Conservation (phyloP, 2,113 vertebrate genomes). For the Cyanoderma ruficeps region DNA sequence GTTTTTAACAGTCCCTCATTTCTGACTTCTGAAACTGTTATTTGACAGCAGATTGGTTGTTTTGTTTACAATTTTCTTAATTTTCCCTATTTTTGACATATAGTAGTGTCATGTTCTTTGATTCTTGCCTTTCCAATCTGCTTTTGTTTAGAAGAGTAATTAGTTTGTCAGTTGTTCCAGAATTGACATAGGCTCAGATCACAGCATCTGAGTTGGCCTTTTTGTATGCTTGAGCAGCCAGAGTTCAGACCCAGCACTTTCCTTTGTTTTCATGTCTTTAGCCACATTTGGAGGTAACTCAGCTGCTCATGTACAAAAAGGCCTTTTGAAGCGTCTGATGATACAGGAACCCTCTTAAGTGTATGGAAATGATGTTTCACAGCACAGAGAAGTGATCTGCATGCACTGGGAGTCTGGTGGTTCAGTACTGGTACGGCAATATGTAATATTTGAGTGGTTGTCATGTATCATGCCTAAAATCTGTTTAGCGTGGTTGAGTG, state of each 20-base stretch:
- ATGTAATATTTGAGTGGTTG: background rate
- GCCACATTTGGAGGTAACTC: background rate
- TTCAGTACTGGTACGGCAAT: background rate
- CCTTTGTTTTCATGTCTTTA: background rate
- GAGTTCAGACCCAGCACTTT: background rate
- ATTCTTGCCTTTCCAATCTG: background rate
- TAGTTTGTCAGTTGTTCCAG: background rate
- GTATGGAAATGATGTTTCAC: background rate
- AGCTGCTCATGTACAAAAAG: background rate
- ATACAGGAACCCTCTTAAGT: background rate
- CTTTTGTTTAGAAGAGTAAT: slow-evolving; percentile 5
- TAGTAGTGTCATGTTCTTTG: background rate
- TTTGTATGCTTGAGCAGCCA: background rate
- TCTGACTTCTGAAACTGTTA: background rate
- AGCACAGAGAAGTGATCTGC: background rate
- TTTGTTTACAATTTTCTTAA: background rate
- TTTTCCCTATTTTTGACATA: background rate
- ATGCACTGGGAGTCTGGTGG: background rate
- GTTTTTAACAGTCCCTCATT: background rate
- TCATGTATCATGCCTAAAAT: background rate
- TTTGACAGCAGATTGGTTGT: background rate
- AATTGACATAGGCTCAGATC: background rate
- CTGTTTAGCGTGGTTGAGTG: background rate
- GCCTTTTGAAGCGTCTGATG: background rate
- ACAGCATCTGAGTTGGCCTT: background rate